Conservation (phyloP, 2,113 vertebrate species). For the Monopterus albus region DNA sequence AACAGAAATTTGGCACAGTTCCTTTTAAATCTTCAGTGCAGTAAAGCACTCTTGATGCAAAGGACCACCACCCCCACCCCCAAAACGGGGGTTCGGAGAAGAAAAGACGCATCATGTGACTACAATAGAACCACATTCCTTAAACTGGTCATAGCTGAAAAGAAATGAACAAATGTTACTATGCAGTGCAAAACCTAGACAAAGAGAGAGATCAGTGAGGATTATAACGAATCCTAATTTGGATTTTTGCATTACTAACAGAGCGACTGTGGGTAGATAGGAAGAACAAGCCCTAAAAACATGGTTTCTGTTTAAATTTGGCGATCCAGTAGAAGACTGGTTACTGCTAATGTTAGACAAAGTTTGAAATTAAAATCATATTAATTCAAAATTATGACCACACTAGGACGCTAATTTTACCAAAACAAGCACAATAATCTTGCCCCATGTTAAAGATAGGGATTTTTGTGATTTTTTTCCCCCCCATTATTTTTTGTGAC, state of each 20-base stretch:
- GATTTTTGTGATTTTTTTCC: too few relatives aligned
- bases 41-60: conserved; percentile 1
- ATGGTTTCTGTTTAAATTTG: not conserved
- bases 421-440: too few relatives aligned
- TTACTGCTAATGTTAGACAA: too few relatives aligned
- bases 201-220: not conserved
- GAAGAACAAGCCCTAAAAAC: too few relatives aligned
- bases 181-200: not conserved
- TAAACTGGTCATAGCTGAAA: conserved; percentile 19
- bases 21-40: conserved; percentile 1
- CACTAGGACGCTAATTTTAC: too few relatives aligned
- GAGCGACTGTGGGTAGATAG: not conserved
- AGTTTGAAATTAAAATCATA: too few relatives aligned
- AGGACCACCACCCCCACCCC: not conserved
- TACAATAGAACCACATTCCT: conserved; percentile 62
- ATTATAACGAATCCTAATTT: not conserved
- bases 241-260: not conserved
- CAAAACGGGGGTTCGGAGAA: conserved; percentile 25
- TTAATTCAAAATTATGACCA: too few relatives aligned
- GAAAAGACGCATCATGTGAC: conserved; percentile 57
- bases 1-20: conserved; percentile 5
- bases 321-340: too few relatives aligned
- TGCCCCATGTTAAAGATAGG: too few relatives aligned
- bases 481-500: too few relatives aligned
- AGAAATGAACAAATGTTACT: conserved; percentile 2